Percentiles rank a stretch among this genome's conserved stretches.
Conservation (phyloP, 2,797 vertebrate species). For the Apogon hyalosoma region DNA sequence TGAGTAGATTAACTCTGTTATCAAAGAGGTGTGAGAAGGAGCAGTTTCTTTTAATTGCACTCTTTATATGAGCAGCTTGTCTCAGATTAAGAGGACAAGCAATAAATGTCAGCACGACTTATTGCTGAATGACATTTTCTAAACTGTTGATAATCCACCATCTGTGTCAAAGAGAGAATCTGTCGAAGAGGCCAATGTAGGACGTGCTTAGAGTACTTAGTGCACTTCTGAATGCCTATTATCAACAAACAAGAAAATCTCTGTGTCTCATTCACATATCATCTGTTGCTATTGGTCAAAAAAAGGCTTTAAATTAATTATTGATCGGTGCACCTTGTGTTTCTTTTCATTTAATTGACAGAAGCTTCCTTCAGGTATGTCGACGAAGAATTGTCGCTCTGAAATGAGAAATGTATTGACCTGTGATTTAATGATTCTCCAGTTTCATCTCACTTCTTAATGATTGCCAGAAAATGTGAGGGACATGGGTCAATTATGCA, state of each 20-base stretch:
- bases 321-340: slow-evolving; percentile 70
- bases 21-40: slow-evolving; percentile 77
- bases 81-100: slow-evolving; percentile 81
- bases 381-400: slow-evolving; percentile 59
- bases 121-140: slow-evolving; percentile 79
- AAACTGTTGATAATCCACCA: slow-evolving; percentile 83
- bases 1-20: slow-evolving; percentile 80
- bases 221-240: slow-evolving; percentile 60
- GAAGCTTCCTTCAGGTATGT: slow-evolving; percentile 73
- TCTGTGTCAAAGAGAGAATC: slow-evolving; percentile 78
- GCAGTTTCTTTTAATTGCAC: slow-evolving; percentile 78
- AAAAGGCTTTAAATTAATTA: slow-evolving; percentile 78
- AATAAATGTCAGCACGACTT: slow-evolving; percentile 80
- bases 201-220: slow-evolving; percentile 60
- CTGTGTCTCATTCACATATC: slow-evolving; percentile 67
- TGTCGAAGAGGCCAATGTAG: slow-evolving; percentile 64
- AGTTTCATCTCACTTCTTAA: slow-evolving; percentile 55
- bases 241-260: slow-evolving; percentile 76
- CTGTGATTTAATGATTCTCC: slow-evolving; percentile 71
- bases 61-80: slow-evolving; percentile 79
- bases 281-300: slow-evolving; percentile 58
- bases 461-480: slow-evolving; percentile 43
- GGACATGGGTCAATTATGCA: slow-evolving; percentile 46
- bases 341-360: slow-evolving; percentile 68
- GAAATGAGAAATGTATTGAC: slow-evolving; percentile 78